These are phyloP conservation scores for Pseudococcus jackbeardsleyi DNA, from an alignment of 2,888 invertebrate genomes.

Conservation along the genomic window DNA sequence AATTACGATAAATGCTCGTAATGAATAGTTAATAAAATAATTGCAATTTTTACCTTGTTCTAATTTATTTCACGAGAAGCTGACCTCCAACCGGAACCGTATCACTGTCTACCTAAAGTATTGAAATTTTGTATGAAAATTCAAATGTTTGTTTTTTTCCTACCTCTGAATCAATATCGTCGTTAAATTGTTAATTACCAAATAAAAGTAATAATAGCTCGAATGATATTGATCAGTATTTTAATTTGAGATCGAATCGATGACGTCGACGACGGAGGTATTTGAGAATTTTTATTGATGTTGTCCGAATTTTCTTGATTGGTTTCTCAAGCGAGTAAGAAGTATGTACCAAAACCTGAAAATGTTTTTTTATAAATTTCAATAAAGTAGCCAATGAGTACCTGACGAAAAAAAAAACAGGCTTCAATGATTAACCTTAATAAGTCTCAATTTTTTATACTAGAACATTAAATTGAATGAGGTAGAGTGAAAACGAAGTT, in stretches of 20 bases:
- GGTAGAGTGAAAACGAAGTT: no score
- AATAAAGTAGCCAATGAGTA: no score
- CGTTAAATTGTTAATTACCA: background rate
- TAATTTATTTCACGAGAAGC: slow-evolving; percentile 49
- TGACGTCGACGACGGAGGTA: background rate
- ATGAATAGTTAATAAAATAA: slow-evolving; percentile 57
- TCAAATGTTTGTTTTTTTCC: no score
- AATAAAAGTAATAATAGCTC: background rate
- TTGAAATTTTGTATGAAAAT: background rate
- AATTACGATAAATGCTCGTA: slow-evolving; percentile 48
- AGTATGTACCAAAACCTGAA: no score
- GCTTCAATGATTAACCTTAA: no score
- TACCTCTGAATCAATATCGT: background rate
- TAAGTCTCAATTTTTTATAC: no score
- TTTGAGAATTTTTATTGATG: background rate
- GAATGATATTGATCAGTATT: background rate
- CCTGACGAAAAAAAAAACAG: no score
- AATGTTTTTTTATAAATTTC: no score
- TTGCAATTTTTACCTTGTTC: slow-evolving; percentile 62
- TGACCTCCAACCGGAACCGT: slow-evolving; percentile 45
- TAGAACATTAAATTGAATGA: no score
- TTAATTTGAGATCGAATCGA: background rate
- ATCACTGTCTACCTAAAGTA: slow-evolving; percentile 34
- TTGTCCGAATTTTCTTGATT: background rate
- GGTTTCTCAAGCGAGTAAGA: background rate